These are phyloP conservation scores for Macrotrachela quadricornifera DNA, from an alignment of 1,140 invertebrate species.

Conservation along the genomic window DNA sequence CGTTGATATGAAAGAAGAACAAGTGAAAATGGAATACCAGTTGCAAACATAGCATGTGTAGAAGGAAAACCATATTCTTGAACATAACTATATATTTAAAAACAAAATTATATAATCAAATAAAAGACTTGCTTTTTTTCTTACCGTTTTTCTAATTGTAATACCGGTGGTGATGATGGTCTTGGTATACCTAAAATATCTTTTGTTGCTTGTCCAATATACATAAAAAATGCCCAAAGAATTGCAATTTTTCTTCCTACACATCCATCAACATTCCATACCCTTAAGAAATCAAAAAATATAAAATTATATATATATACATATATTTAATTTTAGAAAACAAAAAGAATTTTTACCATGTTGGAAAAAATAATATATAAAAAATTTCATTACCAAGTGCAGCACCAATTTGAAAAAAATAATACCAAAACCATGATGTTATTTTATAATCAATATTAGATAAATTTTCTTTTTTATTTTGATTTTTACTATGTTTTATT, in stretches of 20 bases:
- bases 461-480: no score
- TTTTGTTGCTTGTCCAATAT: constrained; percentile 49
- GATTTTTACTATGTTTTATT: no score
- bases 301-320: no score
- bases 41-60: neutral
- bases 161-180: constrained; percentile 49
- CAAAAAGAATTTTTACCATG: no score
- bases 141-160: no score
- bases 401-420: constrained; percentile 6
- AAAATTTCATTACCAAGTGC: constrained; percentile 8
- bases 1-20: constrained; percentile 4
- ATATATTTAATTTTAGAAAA: no score
- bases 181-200: constrained; percentile 63
- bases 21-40: constrained; percentile 5
- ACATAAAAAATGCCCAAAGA: constrained; percentile 34
- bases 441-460: no score
- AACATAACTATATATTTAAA: neutral
- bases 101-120: neutral
- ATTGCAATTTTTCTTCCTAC: neutral
- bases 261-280: constrained; percentile 7
- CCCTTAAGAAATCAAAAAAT: no score
- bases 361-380: constrained; percentile 8
- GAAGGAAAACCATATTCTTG: neutral
- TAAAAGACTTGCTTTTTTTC: neutral
- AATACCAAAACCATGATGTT: constrained; percentile 5